phyloP scores from a whole-genome alignment of 2,113 vertebrate species.

The Antechinus flavipes region DNA sequence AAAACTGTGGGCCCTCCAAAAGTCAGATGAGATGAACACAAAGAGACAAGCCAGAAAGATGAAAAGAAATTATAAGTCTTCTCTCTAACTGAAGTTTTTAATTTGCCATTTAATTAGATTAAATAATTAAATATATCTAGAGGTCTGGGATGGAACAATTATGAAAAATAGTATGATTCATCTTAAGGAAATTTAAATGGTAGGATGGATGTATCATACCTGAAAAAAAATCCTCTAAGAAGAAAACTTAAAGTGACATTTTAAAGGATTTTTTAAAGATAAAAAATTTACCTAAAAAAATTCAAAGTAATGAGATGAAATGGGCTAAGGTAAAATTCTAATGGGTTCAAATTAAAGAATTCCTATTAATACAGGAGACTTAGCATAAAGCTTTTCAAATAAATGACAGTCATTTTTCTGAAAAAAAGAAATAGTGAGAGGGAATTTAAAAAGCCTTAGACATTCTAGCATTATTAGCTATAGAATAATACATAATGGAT shows the following conservation, averaged over 20 bases:
- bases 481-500: neutral
- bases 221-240: constrained; percentile 34
- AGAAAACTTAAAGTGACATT: constrained; percentile 30
- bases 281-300: constrained; percentile 44
- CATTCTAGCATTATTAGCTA: neutral
- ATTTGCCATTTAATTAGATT: constrained; percentile 39
- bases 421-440: neutral
- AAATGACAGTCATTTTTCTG: constrained; percentile 8
- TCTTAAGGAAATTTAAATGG: constrained; percentile 29
- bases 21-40: neutral
- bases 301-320: constrained; percentile 39
- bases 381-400: constrained; percentile 22
- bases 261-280: constrained; percentile 49
- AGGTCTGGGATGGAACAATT: constrained; percentile 42
- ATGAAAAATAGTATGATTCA: constrained; percentile 1
- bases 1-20: neutral
- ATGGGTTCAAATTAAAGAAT: constrained; percentile 51
- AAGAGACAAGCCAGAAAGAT: neutral
- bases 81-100: neutral
- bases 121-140: constrained; percentile 34
- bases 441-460: neutral
- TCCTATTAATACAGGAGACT: constrained; percentile 35
- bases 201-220: neutral
- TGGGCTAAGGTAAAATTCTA: constrained; percentile 24
- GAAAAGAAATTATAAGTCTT: neutral